Conservation (phyloP, 2,888 invertebrate genomes). For the Syrista parreyssii region DNA sequence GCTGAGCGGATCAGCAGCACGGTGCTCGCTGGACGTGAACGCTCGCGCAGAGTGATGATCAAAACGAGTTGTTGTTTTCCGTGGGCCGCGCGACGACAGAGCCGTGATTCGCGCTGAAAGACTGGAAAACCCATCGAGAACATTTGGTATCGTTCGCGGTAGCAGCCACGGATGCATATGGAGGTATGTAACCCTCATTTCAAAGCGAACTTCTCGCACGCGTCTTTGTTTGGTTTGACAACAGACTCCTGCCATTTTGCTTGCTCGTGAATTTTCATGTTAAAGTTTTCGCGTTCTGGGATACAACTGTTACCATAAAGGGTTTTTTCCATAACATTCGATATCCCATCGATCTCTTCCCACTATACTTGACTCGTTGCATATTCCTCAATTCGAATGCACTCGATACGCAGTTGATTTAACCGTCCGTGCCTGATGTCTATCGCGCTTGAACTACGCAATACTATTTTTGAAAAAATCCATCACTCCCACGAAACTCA, state of each 20-base stretch:
- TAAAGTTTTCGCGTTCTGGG: neutral
- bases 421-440: slow-evolving; percentile 8
- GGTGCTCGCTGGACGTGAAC: slow-evolving; percentile 56
- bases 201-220: slow-evolving; percentile 26
- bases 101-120: slow-evolving; percentile 51
- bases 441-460: slow-evolving; percentile 34
- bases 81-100: slow-evolving; percentile 57
- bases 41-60: slow-evolving; percentile 55
- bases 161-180: slow-evolving; percentile 62
- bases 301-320: neutral
- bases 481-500: neutral
- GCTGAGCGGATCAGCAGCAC: slow-evolving; percentile 50
- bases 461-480: slow-evolving; percentile 25
- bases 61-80: slow-evolving; percentile 57
- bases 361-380: neutral
- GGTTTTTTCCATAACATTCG: neutral
- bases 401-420: slow-evolving; percentile 33
- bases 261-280: slow-evolving; percentile 18
- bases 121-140: slow-evolving; percentile 36
- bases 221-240: slow-evolving; percentile 40
- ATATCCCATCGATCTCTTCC: neutral
- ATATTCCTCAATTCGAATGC: neutral
- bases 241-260: slow-evolving; percentile 41
- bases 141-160: slow-evolving; percentile 50
- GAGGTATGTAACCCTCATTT: slow-evolving; percentile 55